Percentiles rank a stretch among this genome's conserved stretches.
These are phyloP conservation scores for Micropoecilia bifurca DNA, from an alignment of 2,797 vertebrate genomes.

Conservation along the genomic window DNA sequence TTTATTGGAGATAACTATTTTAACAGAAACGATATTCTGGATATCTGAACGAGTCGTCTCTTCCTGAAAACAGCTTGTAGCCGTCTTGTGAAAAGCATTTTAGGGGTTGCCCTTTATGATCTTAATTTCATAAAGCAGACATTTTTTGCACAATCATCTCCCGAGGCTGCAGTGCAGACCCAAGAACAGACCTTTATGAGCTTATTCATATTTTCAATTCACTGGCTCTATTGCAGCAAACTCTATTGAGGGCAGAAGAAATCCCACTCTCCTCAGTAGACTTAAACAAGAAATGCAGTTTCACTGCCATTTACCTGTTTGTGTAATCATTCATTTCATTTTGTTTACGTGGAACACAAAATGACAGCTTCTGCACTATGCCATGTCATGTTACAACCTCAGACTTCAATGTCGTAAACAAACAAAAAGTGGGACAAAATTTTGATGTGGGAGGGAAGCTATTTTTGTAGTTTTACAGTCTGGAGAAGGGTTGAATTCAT, in stretches of 20 bases:
- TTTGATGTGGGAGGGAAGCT: too few relatives aligned
- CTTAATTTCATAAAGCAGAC: not conserved
- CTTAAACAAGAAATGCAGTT: too few relatives aligned
- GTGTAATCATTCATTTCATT: too few relatives aligned
- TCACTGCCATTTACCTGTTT: too few relatives aligned
- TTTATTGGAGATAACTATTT: not conserved
- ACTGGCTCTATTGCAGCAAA: not conserved
- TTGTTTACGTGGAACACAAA: too few relatives aligned
- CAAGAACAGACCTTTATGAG: not conserved
- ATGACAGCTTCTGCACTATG: too few relatives aligned
- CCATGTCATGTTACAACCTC: too few relatives aligned
- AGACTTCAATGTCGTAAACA: too few relatives aligned
- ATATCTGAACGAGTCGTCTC: not conserved
- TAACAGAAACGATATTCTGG: not conserved
- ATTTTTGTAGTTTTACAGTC: too few relatives aligned
- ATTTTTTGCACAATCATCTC: not conserved
- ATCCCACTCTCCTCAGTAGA: too few relatives aligned
- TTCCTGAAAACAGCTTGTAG: not conserved
- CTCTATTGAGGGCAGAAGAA: not conserved
- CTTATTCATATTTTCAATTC: not conserved
- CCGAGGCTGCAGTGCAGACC: not conserved
- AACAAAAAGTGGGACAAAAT: too few relatives aligned
- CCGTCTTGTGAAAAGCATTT: not conserved
- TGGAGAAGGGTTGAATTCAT: too few relatives aligned
- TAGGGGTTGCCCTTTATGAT: not conserved